These are phyloP conservation scores for Eulemur mongoz DNA, from an alignment of 2,797 vertebrate genomes.

Conservation along the genomic window DNA sequence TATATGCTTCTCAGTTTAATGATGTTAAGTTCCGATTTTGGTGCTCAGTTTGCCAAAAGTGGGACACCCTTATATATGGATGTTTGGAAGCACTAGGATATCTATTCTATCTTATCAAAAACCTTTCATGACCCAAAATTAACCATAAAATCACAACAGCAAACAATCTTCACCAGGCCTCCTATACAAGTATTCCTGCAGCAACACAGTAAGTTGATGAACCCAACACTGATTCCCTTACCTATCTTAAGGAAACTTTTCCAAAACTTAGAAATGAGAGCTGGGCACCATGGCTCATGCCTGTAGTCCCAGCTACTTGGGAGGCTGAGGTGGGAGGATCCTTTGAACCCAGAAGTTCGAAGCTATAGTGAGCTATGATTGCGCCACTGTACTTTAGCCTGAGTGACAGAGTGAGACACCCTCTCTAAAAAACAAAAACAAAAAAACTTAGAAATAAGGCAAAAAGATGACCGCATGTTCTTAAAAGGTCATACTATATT, in stretches of 20 bases:
- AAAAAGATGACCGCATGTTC: background rate
- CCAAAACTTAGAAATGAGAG: background rate
- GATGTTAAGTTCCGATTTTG: constrained; percentile 39
- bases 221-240: background rate
- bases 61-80: background rate
- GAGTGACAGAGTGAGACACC: too few species aligned
- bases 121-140: background rate
- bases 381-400: too few species aligned
- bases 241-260: background rate
- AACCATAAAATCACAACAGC: background rate
- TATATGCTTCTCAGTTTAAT: background rate
- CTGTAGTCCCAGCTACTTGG: too few species aligned
- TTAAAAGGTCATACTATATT: background rate
- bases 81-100: background rate
- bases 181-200: background rate
- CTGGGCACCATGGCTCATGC: too few species aligned
- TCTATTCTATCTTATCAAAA: background rate
- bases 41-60: background rate
- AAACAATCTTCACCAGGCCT: background rate
- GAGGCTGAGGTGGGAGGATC: too few species aligned
- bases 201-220: background rate
- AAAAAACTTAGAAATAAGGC: background rate
- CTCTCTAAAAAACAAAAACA: too few species aligned
- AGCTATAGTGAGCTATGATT: too few species aligned
- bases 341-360: too few species aligned